phyloP scores from a whole-genome alignment of 2,113 vertebrate species.

The Austrofundulus limnaeus region DNA sequence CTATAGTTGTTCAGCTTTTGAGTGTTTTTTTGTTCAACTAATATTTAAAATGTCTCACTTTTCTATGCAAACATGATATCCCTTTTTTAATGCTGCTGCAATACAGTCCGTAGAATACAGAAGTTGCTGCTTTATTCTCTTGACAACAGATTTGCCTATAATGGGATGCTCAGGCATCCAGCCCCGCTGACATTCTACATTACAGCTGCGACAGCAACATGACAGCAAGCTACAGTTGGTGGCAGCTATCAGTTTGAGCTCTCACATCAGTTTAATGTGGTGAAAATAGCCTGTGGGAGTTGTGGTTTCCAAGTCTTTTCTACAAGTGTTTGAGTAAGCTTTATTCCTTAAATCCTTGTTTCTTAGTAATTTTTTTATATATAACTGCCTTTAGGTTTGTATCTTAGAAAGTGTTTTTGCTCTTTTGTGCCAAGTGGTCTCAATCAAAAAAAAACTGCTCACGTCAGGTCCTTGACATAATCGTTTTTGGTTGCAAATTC shows the following conservation, averaged over 20 bases:
- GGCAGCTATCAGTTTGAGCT: slow-evolving; percentile 59
- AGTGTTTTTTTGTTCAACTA: not conserved
- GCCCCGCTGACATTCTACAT: slow-evolving; percentile 48
- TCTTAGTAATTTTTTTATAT: not conserved
- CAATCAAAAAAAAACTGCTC: too few relatives aligned
- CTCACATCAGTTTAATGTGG: slow-evolving; percentile 17
- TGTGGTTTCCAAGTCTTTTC: slow-evolving; percentile 15
- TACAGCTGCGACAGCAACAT: slow-evolving; percentile 51
- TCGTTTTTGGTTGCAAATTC: too few relatives aligned
- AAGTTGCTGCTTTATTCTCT: slow-evolving; percentile 18
- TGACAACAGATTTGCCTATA: slow-evolving; percentile 48
- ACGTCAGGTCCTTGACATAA: too few relatives aligned
- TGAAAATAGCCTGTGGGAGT: slow-evolving; percentile 52
- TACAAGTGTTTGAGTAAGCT: slow-evolving; percentile 10
- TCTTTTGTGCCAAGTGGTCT: too few relatives aligned
- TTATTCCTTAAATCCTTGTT: not conserved
- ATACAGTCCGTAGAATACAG: not conserved
- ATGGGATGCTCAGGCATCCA: slow-evolving; percentile 31
- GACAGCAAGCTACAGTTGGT: slow-evolving; percentile 55
- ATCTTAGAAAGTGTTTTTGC: not conserved
- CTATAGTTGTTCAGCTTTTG: not conserved
- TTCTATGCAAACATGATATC: not conserved
- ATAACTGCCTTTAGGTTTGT: not conserved
- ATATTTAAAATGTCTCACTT: slow-evolving; percentile 2
- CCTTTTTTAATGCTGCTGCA: not conserved